Evolutionary conservation across 2,113 vertebrate genomes (phyloP).

Genomic region (Macroglossus sobrinus): DNA sequence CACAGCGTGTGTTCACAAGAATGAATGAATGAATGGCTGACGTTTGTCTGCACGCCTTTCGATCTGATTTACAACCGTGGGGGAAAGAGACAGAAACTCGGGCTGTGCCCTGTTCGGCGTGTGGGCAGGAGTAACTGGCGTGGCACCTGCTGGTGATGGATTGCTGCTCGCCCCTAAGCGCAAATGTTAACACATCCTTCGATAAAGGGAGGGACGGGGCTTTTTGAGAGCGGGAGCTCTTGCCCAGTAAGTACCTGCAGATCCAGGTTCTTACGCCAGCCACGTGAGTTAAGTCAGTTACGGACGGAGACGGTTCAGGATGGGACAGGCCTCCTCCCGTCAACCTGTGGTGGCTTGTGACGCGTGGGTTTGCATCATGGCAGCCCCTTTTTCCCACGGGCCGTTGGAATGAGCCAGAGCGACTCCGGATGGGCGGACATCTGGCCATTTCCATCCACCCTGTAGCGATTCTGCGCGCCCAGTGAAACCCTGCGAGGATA

Average conservation of each 20-base stretch:
- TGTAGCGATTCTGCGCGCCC: neutral
- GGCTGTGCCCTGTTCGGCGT: neutral
- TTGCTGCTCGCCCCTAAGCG: no score
- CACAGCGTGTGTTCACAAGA: neutral
- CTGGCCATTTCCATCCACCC: neutral
- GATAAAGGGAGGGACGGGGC: neutral
- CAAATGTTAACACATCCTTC: neutral
- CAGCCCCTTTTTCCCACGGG: neutral
- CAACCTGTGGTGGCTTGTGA: neutral
- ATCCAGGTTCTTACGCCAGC: neutral
- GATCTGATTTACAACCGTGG: neutral
- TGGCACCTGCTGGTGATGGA: no score
- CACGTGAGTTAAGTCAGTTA: neutral
- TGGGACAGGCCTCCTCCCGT: neutral
- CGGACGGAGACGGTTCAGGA: neutral
- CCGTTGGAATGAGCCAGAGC: neutral
- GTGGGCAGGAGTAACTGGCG: fast-evolving
- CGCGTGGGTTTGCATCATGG: neutral
- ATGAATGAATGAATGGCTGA: no score
- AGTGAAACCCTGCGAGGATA: neutral
- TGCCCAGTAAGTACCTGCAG: neutral
- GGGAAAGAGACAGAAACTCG: neutral
- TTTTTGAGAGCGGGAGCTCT: neutral
- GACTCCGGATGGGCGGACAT: neutral
- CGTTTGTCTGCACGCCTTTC: neutral